A percentile compares a stretch with the other conserved stretches of the same genome.
Conservation (phyloP, 1,140 invertebrate genomes). For the Pantala flavescens region DNA sequence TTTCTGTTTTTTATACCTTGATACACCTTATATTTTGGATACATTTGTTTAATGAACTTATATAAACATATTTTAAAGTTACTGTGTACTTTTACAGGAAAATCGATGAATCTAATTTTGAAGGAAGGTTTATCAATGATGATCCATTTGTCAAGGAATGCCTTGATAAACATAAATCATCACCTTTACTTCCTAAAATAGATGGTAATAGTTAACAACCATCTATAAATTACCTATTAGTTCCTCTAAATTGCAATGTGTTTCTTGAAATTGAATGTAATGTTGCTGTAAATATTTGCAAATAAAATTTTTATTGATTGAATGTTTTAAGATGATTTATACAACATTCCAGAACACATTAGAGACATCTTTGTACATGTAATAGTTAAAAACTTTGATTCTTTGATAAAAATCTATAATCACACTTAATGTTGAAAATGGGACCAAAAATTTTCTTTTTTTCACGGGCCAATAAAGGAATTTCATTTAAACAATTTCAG, state of each 20-base stretch:
- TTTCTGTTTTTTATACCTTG: no score
- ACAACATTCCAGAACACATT: background rate
- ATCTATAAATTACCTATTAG: background rate
- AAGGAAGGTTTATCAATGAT: background rate
- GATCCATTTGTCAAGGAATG: background rate
- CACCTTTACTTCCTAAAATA: background rate
- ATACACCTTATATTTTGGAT: no score
- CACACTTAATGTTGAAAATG: background rate
- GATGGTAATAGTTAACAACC: background rate
- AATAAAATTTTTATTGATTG: conserved; percentile 1
- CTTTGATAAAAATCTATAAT: background rate
- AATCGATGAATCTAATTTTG: no score
- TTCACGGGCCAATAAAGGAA: background rate
- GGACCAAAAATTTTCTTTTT: background rate
- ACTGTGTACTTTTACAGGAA: no score
- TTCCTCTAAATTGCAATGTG: background rate
- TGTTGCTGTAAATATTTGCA: background rate
- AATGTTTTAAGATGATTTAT: background rate
- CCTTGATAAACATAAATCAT: background rate
- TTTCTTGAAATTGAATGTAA: no score
- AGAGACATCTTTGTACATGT: background rate
- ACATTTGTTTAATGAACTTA: no score
- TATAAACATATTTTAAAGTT: no score
- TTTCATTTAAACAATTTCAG: background rate
- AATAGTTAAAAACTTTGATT: background rate